A percentile compares a stretch with the other conserved stretches of the same genome.
These are phyloP conservation scores for Meloidogyne floridensis DNA, from an alignment of 1,140 invertebrate species.

Conservation along the genomic window DNA sequence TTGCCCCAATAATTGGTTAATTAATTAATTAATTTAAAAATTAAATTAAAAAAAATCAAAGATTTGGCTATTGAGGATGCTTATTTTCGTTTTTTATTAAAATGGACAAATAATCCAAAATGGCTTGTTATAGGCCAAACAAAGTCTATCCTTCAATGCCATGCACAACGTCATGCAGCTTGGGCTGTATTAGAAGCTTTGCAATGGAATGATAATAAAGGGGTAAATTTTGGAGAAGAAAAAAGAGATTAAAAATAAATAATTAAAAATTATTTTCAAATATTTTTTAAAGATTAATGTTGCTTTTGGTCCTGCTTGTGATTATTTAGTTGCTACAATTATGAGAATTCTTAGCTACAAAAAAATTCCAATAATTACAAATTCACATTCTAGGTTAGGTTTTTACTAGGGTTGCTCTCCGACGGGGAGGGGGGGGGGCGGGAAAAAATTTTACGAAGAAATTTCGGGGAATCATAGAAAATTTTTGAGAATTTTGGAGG, in stretches of 20 bases:
- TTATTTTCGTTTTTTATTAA: conserved; percentile 29
- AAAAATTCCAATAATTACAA: conserved; percentile 56
- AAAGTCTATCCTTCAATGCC: conserved; percentile 47
- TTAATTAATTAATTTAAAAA: background rate
- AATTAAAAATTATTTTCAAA: conserved; percentile 14
- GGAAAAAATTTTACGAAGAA: too few species aligned
- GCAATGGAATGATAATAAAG: conserved; percentile 55
- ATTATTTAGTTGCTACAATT: conserved; percentile 56
- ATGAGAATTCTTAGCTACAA: conserved; percentile 51
- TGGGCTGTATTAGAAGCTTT: conserved; percentile 56
- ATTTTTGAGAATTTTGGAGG: too few species aligned
- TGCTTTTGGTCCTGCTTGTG: conserved; percentile 55
- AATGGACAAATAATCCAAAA: conserved; percentile 33
- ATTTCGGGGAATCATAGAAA: too few species aligned
- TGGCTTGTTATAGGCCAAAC: conserved; percentile 48
- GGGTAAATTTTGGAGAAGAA: conserved; percentile 30
- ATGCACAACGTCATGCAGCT: conserved; percentile 54
- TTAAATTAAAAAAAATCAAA: background rate
- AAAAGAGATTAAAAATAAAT: conserved; percentile 29
- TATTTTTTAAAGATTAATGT: conserved; percentile 47
- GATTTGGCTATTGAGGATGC: conserved; percentile 31
- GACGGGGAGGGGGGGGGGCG: too few species aligned
- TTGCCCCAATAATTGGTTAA: conserved; percentile 31
- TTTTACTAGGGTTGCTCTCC: too few species aligned
- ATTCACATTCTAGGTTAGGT: conserved; percentile 53